Base-by-base conservation (phyloP, 2,113 vertebrate genomes). In the Indicator maculatus region DNA sequence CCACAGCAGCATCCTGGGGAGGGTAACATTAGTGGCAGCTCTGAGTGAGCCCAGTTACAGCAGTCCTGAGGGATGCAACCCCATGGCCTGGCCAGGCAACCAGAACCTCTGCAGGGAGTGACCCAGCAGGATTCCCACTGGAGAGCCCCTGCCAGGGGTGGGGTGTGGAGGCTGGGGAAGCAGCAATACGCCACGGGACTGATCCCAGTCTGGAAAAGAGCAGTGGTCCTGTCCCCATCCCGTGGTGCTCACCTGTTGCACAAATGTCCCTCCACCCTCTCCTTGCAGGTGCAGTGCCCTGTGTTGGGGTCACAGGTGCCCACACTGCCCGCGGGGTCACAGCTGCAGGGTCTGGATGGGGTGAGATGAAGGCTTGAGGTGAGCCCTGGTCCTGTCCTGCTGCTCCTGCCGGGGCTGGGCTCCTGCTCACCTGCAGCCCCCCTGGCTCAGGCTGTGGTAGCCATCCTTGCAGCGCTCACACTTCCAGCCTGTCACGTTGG, bases 401-500 rank as follows among this genome's bases (percentile, higher is more conserved):
- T 64, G 72, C 58, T 39, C 75, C 31, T 28, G 18, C 58, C 39
- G 3, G 0, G 27, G 3, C 24, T 0, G 1, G 58, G 12, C 1
- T 26, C 15, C 50, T 23, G 41, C 96, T 98, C 97, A 99, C 99
- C 99, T 98, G 98, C 99, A 99, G 94, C 99, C 99, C 0, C 98
- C 98, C 45, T 98, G 98, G 5, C 98, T 98, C n/a, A 99, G 98
- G 12, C 99, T 99, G 95, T 99, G 99, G 95, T 98, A 99, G 4
- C 99, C 99, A 0, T 98, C 93, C 93, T 75, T 98, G 97, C 99
- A 99, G 60, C 95, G 98, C 96, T 99, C 98, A 12, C 99, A 99
- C 96, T 99, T 99, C 96, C 97, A 98, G 83, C 99, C 99, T 0
- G 97, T 98, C 94, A 99, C 98, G 0, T 97, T 98, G 52, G 79